phyloP scores from a whole-genome alignment of 2,797 vertebrate species.

The Parauchenoglanis ngamensis region DNA sequence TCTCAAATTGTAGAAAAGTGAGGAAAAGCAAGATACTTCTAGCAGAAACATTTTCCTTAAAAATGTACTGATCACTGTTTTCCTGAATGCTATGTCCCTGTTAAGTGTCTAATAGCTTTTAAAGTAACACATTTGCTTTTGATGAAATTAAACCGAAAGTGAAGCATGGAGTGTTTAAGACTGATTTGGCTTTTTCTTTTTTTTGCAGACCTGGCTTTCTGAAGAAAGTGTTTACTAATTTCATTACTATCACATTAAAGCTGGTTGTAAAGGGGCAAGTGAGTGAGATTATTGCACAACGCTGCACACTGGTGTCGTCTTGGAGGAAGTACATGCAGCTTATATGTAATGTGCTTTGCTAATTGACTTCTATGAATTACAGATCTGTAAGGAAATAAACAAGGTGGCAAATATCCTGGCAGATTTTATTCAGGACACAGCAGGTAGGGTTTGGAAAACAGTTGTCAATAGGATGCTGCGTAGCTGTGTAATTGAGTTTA shows the following conservation, averaged over 20 bases:
- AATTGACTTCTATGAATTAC: slow-evolving; percentile 20
- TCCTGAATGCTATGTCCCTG: too few relatives aligned
- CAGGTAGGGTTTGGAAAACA: slow-evolving; percentile 70
- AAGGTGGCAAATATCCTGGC: slow-evolving; percentile 79
- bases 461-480: background rate
- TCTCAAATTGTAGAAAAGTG: background rate
- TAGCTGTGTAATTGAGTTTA: slow-evolving; percentile 12
- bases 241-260: slow-evolving; percentile 87
- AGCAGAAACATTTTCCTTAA: background rate
- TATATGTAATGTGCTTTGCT: background rate
- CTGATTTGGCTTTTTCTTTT: background rate
- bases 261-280: slow-evolving; percentile 85
- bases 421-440: slow-evolving; percentile 79
- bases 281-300: slow-evolving; percentile 53
- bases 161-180: background rate
- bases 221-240: slow-evolving; percentile 83
- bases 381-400: slow-evolving; percentile 91
- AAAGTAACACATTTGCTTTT: background rate
- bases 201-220: slow-evolving; percentile 81
- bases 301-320: slow-evolving; percentile 22
- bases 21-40: background rate
- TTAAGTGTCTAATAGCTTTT: background rate
- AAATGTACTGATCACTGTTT: background rate
- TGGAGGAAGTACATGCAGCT: background rate
- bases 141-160: background rate